Conservation (phyloP, 2,888 invertebrate species). For the Bombylius discolor region DNA sequence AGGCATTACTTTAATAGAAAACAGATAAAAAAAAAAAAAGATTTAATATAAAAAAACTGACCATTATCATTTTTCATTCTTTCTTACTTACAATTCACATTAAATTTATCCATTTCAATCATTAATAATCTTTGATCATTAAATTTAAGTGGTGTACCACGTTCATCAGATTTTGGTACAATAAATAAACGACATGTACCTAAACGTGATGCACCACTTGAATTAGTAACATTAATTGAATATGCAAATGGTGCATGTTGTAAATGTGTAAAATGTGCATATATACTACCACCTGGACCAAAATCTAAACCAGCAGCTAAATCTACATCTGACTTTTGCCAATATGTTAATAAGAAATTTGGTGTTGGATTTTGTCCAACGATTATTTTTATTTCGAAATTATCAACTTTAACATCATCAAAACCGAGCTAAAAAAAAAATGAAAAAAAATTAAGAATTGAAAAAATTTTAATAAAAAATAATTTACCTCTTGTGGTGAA, state of each 20-base stretch:
- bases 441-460: not conserved
- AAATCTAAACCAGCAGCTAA: constrained; percentile 72
- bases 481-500: constrained; percentile 35
- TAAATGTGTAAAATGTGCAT: constrained; percentile 61
- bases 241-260: constrained; percentile 61
- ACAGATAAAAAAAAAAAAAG: constrained; percentile 4
- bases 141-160: constrained; percentile 43
- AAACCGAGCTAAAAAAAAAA: constrained; percentile 7
- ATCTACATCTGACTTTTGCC: constrained; percentile 70
- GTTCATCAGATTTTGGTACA: constrained; percentile 52
- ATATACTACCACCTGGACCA: constrained; percentile 54
- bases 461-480: no score
- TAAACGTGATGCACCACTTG: constrained; percentile 30
- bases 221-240: constrained; percentile 47
- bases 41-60: not conserved
- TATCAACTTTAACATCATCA: constrained; percentile 16
- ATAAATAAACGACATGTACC: constrained; percentile 57
- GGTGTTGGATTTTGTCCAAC: constrained; percentile 20
- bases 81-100: constrained; percentile 42
- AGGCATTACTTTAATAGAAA: constrained; percentile 44
- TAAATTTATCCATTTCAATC: constrained; percentile 57
- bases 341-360: constrained; percentile 56
- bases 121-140: constrained; percentile 47
- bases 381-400: constrained; percentile 21
- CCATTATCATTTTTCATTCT: not conserved